Base-by-base conservation (phyloP, 1,140 invertebrate species). In the Monomorium pharaonis region DNA sequence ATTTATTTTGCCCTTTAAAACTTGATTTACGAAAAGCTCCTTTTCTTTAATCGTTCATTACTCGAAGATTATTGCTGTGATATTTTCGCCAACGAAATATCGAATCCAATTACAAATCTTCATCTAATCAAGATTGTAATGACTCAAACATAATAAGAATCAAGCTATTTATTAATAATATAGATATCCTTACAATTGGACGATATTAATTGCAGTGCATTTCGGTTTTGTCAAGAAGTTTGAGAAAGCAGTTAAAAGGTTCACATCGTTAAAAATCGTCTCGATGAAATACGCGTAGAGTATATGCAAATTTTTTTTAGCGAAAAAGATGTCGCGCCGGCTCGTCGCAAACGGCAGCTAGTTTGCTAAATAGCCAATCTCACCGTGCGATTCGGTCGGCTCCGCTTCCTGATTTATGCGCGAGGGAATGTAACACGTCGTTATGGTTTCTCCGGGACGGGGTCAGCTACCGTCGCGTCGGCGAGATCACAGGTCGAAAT, bases 381-480 rank as follows among this genome's bases (percentile, higher is more conserved):
- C 56, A 51, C 51, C 27, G 56, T 9, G 75, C 16, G 47, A 33
- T 51, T 44, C n/a, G 69, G 33, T 27, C 58, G 21, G 18, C 47
- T 67, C 33, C 18, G 86, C 56, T 86, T 62, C 67, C 70, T 70
- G 88, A 88, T 88, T 84, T 89, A 89, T 89, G 60, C 74, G 44
- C 76, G 63, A 84, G 47, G 24, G 51, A 86, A 63, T 51, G 44
- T 84, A 77, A 83, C 83, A 75, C 69, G 80, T 88, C 78, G 88
- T 90, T 91, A 90, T 91, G 86, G 78, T 88, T 89, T 85, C 83
- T 69, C 42, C 27, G 30, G 56, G 74, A 75, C 88, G 86, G 86
- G 84, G 84, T 89, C 86, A 89, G 80, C 88, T 88, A 88, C 88
- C 86, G 88, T 87, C 90, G 89, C 84, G 88, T 85, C 90, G 90